Base-by-base conservation (phyloP, 2,797 vertebrate species). In the Chelon auratus region DNA sequence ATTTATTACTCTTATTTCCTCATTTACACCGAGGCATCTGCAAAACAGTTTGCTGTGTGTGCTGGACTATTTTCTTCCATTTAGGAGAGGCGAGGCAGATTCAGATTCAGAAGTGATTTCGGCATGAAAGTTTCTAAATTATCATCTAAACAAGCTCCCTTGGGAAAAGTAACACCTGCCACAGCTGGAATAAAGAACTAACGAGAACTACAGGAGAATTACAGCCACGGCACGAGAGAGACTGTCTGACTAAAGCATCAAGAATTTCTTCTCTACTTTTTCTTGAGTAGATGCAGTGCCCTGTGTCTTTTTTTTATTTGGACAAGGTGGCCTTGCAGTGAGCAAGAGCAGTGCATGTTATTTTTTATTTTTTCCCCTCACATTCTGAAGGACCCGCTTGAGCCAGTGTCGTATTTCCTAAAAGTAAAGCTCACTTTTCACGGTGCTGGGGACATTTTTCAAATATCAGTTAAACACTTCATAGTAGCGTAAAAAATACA, bases 81-180 rank as follows among this genome's bases (percentile, higher is more conserved):
- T 13, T 9, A 26, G 5, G 4, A 26, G 43, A 48, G n/a, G 1
- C n/a, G 20, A 52, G 56, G 8, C 36, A 3, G n/a, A 43, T 14
- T 37, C 45, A 62, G 24, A 65, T 22, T 37, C 45, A 62, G 53
- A 77, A 62, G 43, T 62, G 66, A 54, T 36, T 36, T 9, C 56
- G 18, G 30, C n/a, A 62, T 47, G 39, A 62, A 55, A 66, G 37
- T 36, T 55, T 9, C 30, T n/a, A 61, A 68, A 47, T 3, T 56
- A 22, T 12, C 9, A 36, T 57, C 39, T 42, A 33, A 15, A 15
- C 14, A 67, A 5, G 11, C 18, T 70, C 51, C 56, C 63, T 17
- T 5, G 60, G 15, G 24, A 48, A 54, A 56, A 26, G 18, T 9
- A 33, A 50, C 15, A 62, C 18, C 61, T 65, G 62, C 17, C 48